Conservation (phyloP, 2,888 invertebrate genomes). For the Athalia rosae region DNA sequence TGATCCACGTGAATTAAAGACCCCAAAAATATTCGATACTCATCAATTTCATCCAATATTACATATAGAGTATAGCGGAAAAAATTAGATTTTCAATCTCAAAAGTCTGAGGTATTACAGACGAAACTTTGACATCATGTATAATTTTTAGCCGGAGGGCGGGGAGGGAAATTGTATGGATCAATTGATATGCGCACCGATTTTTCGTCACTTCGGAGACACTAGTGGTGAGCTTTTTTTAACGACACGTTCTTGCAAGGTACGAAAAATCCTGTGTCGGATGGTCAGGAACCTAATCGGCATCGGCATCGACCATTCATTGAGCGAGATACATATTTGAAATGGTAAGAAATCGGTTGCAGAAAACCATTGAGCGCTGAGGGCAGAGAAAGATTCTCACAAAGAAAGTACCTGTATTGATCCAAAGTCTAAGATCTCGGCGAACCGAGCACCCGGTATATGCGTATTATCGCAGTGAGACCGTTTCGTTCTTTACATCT, state of each 20-base stretch:
- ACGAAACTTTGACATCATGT: slow-evolving; percentile 1
- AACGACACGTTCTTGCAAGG: slow-evolving; percentile 6
- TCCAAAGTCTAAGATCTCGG: slow-evolving; percentile 4
- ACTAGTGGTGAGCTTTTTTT: neutral
- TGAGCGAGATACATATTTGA: no score
- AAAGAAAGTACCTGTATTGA: neutral
- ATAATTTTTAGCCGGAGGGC: neutral
- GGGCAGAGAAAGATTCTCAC: no score
- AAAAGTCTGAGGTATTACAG: slow-evolving; percentile 24
- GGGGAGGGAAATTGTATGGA: slow-evolving; percentile 8
- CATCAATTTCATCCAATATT: neutral
- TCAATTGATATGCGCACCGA: slow-evolving; percentile 12
- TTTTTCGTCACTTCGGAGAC: slow-evolving; percentile 28
- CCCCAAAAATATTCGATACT: slow-evolving; percentile 11
- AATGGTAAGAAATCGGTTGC: no score
- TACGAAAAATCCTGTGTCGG: neutral
- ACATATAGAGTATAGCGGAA: neutral
- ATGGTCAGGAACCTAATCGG: no score
- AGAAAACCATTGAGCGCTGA: no score
- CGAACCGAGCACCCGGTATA: slow-evolving; percentile 20
- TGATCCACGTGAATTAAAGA: neutral
- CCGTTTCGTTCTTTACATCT: slow-evolving; percentile 27
- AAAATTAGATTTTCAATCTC: slow-evolving; percentile 11
- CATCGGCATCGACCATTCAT: no score
- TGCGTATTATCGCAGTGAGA: slow-evolving; percentile 36